Evolutionary conservation across 2,888 invertebrate genomes (phyloP).

Genomic region (Amaurobius ferox): DNA sequence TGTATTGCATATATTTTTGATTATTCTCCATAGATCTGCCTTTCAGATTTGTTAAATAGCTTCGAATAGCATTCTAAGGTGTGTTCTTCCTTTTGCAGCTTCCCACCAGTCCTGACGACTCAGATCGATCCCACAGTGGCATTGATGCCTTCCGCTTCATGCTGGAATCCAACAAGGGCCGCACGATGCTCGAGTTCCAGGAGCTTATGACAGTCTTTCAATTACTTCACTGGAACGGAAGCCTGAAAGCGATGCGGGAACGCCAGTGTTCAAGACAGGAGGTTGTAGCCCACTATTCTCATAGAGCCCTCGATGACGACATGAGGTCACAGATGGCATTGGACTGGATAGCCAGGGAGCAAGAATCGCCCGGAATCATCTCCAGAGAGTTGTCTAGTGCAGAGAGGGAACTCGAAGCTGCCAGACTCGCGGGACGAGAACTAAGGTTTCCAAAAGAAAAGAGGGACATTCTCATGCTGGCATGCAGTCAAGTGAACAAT

Average conservation of each 20-base stretch:
- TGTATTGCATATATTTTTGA: too few species aligned
- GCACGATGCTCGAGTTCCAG: conserved; percentile 97
- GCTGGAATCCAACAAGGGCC: conserved; percentile 83
- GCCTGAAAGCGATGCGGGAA: conserved; percentile 94
- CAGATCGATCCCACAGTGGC: conserved; percentile 86
- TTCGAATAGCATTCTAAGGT: too few species aligned
- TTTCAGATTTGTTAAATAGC: too few species aligned
- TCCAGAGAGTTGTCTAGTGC: conserved; percentile 88
- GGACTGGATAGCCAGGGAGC: conserved; percentile 90
- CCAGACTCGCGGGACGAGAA: conserved; percentile 91
- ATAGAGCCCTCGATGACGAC: conserved; percentile 93
- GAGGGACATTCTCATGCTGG: conserved; percentile 93
- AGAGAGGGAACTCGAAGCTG: conserved; percentile 90
- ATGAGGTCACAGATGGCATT: conserved; percentile 97
- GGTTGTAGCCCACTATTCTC: conserved; percentile 93
- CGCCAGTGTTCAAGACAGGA: conserved; percentile 95
- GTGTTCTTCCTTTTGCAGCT: conserved; percentile 67
- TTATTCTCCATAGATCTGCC: too few species aligned
- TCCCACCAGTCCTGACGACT: conserved; percentile 76
- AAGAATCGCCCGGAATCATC: conserved; percentile 85
- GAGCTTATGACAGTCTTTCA: conserved; percentile 99
- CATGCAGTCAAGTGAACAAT: conserved; percentile 85
- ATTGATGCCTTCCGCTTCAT: conserved; percentile 83
- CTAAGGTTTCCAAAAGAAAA: conserved; percentile 96
- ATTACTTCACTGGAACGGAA: conserved; percentile 97